Evolutionary conservation across 2,888 invertebrate species (phyloP), one percentile per base, ranked within the genome.

Genomic region (Shargacucullia verbasci): DNA sequence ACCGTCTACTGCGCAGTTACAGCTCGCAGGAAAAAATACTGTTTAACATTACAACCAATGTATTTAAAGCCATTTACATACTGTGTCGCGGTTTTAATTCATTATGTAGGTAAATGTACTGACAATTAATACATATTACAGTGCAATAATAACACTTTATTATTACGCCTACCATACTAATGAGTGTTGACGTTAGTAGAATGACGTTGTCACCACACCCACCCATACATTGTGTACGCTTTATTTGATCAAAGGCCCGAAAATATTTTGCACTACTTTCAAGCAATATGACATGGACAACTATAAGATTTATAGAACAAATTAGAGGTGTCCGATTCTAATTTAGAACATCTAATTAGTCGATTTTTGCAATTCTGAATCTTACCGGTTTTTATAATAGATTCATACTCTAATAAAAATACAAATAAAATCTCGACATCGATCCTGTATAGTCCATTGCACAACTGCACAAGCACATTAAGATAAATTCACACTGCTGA

Each of bases 1-100:
- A 60, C 53, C 46, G 63, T 57, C 58, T 57, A 80, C 77, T 84
- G 72, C 84, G 84, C 81, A 85, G 81, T 84, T 73, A 54, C 40
- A 40, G 37, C 52, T 59, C 67, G 41, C 59, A 80, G 78, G 79
- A 79, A 81, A 79, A 57, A 79, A 70, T 72, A 67, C 27, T 49
- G 39, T 61, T 65, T 41, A 59, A 66, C 48, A 54, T 63, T 44
- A 71, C 65, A 63, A 73, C 68, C 66, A 63, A 71, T 64, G 62
- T 73, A 68, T 62, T 55, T 59, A 59, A 63, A 59, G 52, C 44
- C 43, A 67, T 70, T 70, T 70, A 67, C 47, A 59, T 54, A 46
- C 48, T 70, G 44, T 59, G 45, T 55, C 59, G 69, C 50, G 60
- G 55, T 60, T 50, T 59, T 47, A 44, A 66, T 63, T 45, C 10